A percentile compares a stretch with the other conserved stretches of the same genome.
Conservation (phyloP, 1,140 invertebrate genomes). For the Rhagoletis zephyria region DNA sequence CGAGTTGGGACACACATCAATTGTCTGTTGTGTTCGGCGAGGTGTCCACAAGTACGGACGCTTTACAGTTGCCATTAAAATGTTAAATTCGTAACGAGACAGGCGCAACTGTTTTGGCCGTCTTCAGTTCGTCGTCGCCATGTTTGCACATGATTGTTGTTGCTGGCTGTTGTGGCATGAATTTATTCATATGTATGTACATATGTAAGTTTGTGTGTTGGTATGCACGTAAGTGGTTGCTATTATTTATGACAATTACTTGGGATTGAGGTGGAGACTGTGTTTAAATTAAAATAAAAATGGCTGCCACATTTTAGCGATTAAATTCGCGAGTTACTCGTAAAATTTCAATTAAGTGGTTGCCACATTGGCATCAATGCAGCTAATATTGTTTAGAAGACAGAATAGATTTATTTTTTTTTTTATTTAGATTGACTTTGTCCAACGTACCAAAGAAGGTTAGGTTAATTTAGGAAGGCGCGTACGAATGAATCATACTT, state of each 20-base stretch:
- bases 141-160: neutral
- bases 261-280: constrained; percentile 41
- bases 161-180: no score
- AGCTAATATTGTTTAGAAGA: neutral
- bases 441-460: no score
- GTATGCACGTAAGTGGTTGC: neutral
- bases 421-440: no score
- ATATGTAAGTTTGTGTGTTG: neutral
- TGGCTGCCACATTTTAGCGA: constrained; percentile 39
- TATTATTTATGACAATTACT: constrained; percentile 17
- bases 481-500: no score
- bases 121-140: neutral
- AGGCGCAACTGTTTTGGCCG: neutral
- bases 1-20: constrained; percentile 14
- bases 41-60: constrained; percentile 38
- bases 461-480: no score
- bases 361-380: constrained; percentile 1
- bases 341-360: constrained; percentile 32
- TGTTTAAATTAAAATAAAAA: constrained; percentile 42
- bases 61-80: constrained; percentile 43
- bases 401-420: no score
- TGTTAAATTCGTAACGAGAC: constrained; percentile 43
- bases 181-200: neutral
- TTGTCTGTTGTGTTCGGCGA: constrained; percentile 25
- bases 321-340: constrained; percentile 31